phyloP scores from a whole-genome alignment of 2,113 vertebrate species.

The Albula glossodonta region DNA sequence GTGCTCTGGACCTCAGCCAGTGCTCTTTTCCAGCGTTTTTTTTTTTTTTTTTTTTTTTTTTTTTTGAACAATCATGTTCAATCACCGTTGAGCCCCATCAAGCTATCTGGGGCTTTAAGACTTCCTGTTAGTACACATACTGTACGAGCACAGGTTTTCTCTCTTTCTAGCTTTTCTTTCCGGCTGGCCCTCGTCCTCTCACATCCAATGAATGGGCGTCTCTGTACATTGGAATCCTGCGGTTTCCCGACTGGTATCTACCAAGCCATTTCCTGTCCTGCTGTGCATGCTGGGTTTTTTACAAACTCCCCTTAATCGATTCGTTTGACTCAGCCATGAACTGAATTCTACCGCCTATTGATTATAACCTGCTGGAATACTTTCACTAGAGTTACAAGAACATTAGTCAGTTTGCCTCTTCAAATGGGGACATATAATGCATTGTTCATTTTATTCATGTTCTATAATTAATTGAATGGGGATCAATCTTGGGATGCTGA shows the following conservation, averaged over 20 bases:
- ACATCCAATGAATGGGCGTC: background rate
- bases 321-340: too few species aligned
- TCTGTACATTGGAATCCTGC: background rate
- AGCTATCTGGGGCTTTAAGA: background rate
- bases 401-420: background rate
- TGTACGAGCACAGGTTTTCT: background rate
- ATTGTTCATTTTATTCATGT: too few species aligned
- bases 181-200: background rate
- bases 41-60: slow-evolving; percentile 28
- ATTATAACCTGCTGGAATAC: background rate
- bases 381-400: background rate
- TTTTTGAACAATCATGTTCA: slow-evolving; percentile 34
- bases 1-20: too few species aligned
- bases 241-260: background rate
- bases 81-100: slow-evolving; percentile 47
- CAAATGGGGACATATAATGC: too few species aligned
- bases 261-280: background rate
- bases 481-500: too few species aligned
- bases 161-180: too few species aligned
- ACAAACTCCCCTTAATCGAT: too few species aligned
- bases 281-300: too few species aligned
- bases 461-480: too few species aligned
- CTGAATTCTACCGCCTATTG: background rate
- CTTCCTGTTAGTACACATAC: background rate
- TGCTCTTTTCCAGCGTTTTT: background rate